These are phyloP conservation scores for Astreopora myriophthalma DNA, from an alignment of 64 coral and sea anemone species.

Conservation along the genomic window DNA sequence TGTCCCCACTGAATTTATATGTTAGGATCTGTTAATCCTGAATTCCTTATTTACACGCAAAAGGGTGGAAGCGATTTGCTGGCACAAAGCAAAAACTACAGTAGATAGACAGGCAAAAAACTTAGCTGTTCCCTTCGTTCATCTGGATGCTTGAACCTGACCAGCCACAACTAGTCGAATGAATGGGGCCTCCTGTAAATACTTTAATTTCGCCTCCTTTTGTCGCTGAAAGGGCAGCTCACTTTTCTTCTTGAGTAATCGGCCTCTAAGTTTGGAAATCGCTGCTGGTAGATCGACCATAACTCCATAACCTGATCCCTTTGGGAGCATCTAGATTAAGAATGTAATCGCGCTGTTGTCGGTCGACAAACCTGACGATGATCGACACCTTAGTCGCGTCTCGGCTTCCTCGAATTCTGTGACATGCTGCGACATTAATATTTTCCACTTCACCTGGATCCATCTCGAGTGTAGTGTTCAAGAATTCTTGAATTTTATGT, in stretches of 20 bases:
- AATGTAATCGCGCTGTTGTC: not conserved
- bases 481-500: not conserved
- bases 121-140: too few species aligned
- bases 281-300: not conserved
- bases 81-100: too few species aligned
- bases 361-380: not conserved
- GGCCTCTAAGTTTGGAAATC: not conserved
- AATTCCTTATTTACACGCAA: too few species aligned
- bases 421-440: not conserved
- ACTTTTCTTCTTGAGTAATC: conserved; percentile 16
- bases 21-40: too few species aligned
- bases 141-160: too few species aligned
- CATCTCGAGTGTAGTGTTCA: not conserved
- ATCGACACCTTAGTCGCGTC: not conserved
- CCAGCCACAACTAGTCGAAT: too few species aligned
- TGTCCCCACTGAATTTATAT: too few species aligned
- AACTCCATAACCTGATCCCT: not conserved
- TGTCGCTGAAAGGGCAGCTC: conserved; percentile 1
- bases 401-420: not conserved
- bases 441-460: not conserved
- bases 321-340: not conserved
- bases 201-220: not conserved
- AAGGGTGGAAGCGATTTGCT: too few species aligned
- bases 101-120: too few species aligned
- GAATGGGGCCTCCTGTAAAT: too few species aligned